A percentile compares a stretch with the other conserved stretches of the same genome.
Evolutionary conservation across 2,113 vertebrate genomes (phyloP).

Genomic region (Solenodon paradoxus): DNA sequence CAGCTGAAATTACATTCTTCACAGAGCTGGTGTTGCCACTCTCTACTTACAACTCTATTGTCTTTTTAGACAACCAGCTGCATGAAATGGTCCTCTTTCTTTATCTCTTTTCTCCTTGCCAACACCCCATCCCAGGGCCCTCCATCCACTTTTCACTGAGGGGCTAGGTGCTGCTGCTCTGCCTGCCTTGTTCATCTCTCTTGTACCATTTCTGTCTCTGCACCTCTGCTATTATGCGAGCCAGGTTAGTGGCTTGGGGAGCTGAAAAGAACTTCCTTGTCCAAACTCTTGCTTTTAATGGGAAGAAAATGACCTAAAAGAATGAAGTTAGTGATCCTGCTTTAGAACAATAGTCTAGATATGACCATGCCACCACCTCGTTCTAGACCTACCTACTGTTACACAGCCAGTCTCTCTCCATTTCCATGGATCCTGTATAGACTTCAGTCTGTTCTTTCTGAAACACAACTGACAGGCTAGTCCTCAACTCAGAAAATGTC

Average conservation of each 20-base stretch:
- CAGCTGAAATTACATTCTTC: neutral
- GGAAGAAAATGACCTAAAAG: conserved; percentile 20
- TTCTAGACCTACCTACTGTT: neutral
- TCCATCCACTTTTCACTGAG: neutral
- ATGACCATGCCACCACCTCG: neutral
- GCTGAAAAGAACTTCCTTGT: neutral
- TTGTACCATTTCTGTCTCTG: neutral
- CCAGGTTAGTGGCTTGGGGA: neutral
- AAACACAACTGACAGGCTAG: neutral
- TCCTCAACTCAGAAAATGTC: neutral
- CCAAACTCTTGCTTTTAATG: conserved; percentile 2
- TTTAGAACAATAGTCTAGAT: neutral
- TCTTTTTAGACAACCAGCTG: neutral
- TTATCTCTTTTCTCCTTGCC: neutral
- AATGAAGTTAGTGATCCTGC: neutral
- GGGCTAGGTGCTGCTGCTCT: neutral
- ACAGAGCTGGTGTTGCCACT: neutral
- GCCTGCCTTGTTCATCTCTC: neutral
- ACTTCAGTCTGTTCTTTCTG: neutral
- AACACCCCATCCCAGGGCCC: neutral
- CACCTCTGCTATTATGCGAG: neutral
- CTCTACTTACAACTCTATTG: neutral
- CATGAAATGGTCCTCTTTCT: neutral
- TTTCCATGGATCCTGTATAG: neutral
- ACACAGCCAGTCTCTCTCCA: neutral